phyloP scores from a whole-genome alignment of 2,888 invertebrate genomes.

The Drosophila flavopinicola region DNA sequence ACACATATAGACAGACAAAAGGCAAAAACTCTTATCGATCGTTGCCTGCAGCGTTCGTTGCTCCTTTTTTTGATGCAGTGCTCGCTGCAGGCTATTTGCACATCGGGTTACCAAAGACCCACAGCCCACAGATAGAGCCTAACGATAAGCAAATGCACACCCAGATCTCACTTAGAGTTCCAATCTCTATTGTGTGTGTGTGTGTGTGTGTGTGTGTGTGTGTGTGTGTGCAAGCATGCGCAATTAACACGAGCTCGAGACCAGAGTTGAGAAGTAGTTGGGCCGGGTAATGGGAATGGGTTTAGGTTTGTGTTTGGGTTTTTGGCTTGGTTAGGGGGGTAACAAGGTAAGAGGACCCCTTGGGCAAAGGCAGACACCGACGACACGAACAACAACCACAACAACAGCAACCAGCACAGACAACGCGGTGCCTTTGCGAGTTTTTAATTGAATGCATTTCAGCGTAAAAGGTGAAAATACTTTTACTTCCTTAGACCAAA shows the following conservation, averaged over 20 bases:
- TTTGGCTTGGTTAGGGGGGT: conserved; percentile 17
- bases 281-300: conserved; percentile 26
- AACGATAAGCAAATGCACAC: conserved; percentile 43
- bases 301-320: background rate
- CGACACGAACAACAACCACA: conserved; percentile 11
- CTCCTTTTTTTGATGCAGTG: conserved; percentile 50
- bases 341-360: conserved; percentile 29
- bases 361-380: conserved; percentile 15
- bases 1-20: background rate
- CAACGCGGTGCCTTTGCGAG: conserved; percentile 62
- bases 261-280: conserved; percentile 48
- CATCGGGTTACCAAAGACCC: conserved; percentile 51
- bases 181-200: too few species aligned
- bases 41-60: conserved; percentile 50
- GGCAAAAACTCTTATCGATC: conserved; percentile 37
- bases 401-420: conserved; percentile 21
- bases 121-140: conserved; percentile 36
- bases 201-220: conserved; percentile 25
- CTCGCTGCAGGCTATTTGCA: conserved; percentile 57
- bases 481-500: conserved; percentile 40
- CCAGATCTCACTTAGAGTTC: conserved; percentile 19
- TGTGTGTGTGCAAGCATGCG: conserved; percentile 59
- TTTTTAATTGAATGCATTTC: conserved; percentile 75
- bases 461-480: conserved; percentile 76
- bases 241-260: conserved; percentile 57